Percentiles rank a stretch among this genome's conserved stretches.
Conservation (phyloP, 2,113 vertebrate genomes). For the Hoplias malabaricus region DNA sequence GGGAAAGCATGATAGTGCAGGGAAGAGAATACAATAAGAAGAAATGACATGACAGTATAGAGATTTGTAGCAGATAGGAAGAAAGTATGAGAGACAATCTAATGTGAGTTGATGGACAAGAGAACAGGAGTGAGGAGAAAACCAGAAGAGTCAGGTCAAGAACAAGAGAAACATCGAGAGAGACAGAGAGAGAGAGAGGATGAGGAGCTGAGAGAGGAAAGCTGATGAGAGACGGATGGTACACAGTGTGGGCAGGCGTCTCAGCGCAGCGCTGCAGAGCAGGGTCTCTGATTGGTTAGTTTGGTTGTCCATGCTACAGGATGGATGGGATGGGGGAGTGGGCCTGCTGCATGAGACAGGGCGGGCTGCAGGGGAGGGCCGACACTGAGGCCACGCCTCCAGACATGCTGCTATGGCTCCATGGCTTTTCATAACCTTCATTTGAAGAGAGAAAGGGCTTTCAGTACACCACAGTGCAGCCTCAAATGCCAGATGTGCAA, state of each 20-base stretch:
- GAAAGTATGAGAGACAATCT: slow-evolving; percentile 39
- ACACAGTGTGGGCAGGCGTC: slow-evolving; percentile 52
- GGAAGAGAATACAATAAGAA: slow-evolving; percentile 57
- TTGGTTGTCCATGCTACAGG: slow-evolving; percentile 83
- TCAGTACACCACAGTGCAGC: slow-evolving; percentile 79
- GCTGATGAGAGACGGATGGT: slow-evolving; percentile 49
- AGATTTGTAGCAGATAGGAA: slow-evolving; percentile 30
- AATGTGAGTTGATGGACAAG: slow-evolving; percentile 47
- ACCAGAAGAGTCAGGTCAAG: slow-evolving; percentile 53
- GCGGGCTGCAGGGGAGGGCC: slow-evolving; percentile 83
- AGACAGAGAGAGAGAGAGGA: slow-evolving; percentile 47
- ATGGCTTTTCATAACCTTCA: slow-evolving; percentile 88
- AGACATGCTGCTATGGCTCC: slow-evolving; percentile 87
- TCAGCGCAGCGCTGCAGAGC: slow-evolving; percentile 54
- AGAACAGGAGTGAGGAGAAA: slow-evolving; percentile 27
- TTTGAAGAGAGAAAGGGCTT: slow-evolving; percentile 88
- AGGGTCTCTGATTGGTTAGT: slow-evolving; percentile 76
- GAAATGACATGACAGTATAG: slow-evolving; percentile 35
- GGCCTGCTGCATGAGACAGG: slow-evolving; percentile 87
- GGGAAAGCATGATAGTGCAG: slow-evolving; percentile 8
- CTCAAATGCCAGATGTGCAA: slow-evolving; percentile 60
- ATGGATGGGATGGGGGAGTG: slow-evolving; percentile 87
- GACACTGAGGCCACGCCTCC: slow-evolving; percentile 83
- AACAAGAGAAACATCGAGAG: slow-evolving; percentile 54
- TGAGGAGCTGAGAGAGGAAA: slow-evolving; percentile 27